Evolutionary conservation across 1,140 invertebrate genomes (phyloP).

Genomic region (Neodiprion virginianus): DNA sequence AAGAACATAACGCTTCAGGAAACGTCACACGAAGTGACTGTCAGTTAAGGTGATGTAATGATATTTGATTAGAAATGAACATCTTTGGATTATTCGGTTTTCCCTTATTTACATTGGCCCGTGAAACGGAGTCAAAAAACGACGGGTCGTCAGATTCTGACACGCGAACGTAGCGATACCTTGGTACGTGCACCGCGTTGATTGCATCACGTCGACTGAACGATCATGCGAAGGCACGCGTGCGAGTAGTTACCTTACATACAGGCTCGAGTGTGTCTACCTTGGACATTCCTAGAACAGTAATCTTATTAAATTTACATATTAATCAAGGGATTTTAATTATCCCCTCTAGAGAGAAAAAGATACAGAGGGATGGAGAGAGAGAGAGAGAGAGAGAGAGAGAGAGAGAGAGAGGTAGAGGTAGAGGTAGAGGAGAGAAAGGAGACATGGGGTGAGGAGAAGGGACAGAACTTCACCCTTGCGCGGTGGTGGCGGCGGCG

Average conservation of each 20-base stretch:
- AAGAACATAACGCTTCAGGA: too few species aligned
- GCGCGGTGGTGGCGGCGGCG: slow-evolving; percentile 52
- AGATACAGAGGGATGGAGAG: slow-evolving; percentile 26
- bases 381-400: slow-evolving; percentile 29
- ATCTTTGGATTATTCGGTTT: too few species aligned
- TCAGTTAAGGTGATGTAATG: too few species aligned
- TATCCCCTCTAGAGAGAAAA: slow-evolving; percentile 67
- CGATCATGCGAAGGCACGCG: too few species aligned
- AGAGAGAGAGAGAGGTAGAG: slow-evolving; percentile 27
- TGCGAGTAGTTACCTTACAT: not conserved
- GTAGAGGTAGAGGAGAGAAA: slow-evolving; percentile 29
- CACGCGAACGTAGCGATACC: too few species aligned
- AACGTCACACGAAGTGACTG: too few species aligned
- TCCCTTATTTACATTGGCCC: too few species aligned
- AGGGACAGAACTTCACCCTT: slow-evolving; percentile 50
- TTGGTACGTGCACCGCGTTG: too few species aligned
- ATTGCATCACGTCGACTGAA: too few species aligned
- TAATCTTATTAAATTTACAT: slow-evolving; percentile 98
- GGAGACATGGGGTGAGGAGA: slow-evolving; percentile 26
- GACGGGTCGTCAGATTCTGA: too few species aligned
- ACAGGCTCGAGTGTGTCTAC: slow-evolving; percentile 44
- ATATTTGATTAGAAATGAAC: too few species aligned
- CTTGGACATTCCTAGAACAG: slow-evolving; percentile 71
- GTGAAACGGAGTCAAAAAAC: too few species aligned
- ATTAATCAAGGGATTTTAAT: slow-evolving; percentile 98